Conservation (phyloP, 2,113 vertebrate genomes). For the Scytalopus superciliaris region DNA sequence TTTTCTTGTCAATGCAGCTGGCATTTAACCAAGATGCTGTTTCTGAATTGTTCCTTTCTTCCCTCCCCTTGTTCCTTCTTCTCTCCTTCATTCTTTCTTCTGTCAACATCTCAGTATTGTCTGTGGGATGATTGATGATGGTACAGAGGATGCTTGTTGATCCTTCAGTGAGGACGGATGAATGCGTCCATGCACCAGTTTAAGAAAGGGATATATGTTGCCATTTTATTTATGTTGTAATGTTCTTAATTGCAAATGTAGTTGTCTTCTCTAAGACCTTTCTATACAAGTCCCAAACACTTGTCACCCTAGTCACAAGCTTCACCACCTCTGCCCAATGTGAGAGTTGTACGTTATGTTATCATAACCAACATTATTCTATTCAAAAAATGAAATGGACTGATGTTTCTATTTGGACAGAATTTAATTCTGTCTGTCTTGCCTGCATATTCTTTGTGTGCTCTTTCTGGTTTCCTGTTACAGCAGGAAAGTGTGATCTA, state of each 20-base stretch:
- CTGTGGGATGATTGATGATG: neutral
- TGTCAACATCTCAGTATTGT: neutral
- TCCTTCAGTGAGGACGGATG: neutral
- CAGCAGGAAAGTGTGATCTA: neutral
- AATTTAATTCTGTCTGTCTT: neutral
- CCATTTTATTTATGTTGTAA: neutral
- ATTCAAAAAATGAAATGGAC: neutral
- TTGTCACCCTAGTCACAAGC: neutral
- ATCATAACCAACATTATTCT: neutral
- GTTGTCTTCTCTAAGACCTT: neutral
- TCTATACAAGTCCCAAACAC: neutral
- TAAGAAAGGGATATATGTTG: neutral
- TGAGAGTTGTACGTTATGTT: neutral
- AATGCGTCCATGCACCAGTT: neutral
- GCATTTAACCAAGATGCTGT: neutral
- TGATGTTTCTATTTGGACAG: neutral
- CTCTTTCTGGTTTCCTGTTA: neutral
- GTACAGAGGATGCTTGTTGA: neutral
- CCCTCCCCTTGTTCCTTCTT: neutral
- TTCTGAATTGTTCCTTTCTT: slow-evolving; percentile 4
- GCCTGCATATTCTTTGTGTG: neutral
- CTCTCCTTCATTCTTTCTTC: neutral
- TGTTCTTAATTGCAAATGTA: neutral
- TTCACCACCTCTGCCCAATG: neutral
- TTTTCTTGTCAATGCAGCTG: neutral